Conservation (phyloP, 2,797 vertebrate genomes). For the Tiaroga cobitis region DNA sequence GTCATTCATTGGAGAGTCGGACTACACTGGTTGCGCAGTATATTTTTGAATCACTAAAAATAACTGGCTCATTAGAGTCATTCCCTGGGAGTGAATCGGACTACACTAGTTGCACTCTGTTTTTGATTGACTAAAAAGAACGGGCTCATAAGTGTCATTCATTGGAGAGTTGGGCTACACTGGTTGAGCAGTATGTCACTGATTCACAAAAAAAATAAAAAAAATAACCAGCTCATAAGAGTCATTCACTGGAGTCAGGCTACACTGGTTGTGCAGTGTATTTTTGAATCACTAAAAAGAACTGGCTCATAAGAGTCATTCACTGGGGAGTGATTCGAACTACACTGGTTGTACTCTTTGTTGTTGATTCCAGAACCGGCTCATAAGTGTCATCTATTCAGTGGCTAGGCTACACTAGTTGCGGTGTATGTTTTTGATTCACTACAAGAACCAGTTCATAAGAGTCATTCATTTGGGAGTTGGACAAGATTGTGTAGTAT, state of each 20-base stretch:
- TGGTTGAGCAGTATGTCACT: not conserved
- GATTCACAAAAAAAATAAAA: not conserved
- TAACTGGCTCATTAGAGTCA: not conserved
- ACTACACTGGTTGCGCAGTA: too few species aligned
- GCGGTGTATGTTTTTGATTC: too few species aligned
- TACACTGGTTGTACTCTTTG: not conserved
- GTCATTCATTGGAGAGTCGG: too few species aligned
- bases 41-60: not conserved
- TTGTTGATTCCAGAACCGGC: not conserved
- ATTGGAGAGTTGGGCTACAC: not conserved
- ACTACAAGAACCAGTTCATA: not conserved
- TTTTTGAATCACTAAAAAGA: not conserved
- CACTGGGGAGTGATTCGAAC: not conserved
- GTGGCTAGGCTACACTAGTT: too few species aligned
- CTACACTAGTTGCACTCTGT: too few species aligned
- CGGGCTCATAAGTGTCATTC: not conserved
- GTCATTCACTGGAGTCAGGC: not conserved
- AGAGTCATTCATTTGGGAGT: not conserved
- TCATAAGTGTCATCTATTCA: not conserved
- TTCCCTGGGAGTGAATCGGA: not conserved
- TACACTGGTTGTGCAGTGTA: not conserved
- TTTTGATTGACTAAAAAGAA: not conserved
- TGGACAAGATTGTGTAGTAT: not conserved
- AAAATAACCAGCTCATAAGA: not conserved
- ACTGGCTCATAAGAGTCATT: not conserved